Percentiles rank a stretch among this genome's conserved stretches.
phyloP scores from a whole-genome alignment of 2,888 invertebrate species.

The Hydriomena furcata region DNA sequence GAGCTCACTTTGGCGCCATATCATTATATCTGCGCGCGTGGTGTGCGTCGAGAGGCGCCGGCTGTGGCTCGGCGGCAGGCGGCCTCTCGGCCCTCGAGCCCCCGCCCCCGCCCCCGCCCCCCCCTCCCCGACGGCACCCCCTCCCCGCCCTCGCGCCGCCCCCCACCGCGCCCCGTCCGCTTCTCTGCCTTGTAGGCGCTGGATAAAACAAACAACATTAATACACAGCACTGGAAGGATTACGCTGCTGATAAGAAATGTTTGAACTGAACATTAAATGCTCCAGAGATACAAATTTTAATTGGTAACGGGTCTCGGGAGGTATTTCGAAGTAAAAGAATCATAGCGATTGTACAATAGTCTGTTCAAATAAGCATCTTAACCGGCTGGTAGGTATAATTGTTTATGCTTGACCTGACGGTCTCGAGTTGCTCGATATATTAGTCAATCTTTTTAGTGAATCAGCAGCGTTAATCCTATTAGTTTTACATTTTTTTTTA shows the following conservation, averaged over 20 bases:
- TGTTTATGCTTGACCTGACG: too few relatives aligned
- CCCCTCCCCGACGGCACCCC: conserved; percentile 30
- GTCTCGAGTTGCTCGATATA: too few relatives aligned
- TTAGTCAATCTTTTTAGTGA: background rate
- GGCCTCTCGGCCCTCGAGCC: conserved; percentile 59
- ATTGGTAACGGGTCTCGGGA: too few relatives aligned
- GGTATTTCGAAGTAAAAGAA: too few relatives aligned
- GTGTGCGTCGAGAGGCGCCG: conserved; percentile 81
- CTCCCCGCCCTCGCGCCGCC: conserved; percentile 32
- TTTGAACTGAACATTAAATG: background rate
- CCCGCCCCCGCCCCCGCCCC: conserved; percentile 51
- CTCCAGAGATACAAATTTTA: too few relatives aligned
- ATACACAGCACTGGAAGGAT: background rate
- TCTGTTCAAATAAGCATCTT: too few relatives aligned
- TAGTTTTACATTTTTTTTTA: background rate
- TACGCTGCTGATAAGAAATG: conserved; percentile 4
- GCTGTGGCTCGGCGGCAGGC: conserved; percentile 63
- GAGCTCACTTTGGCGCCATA: conserved; percentile 93
- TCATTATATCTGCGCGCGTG: conserved; percentile 90
- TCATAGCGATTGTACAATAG: too few relatives aligned
- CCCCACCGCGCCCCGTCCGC: conserved; percentile 45
- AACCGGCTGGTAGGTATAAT: too few relatives aligned
- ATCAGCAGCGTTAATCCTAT: conserved; percentile 5
- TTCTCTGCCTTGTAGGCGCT: conserved; percentile 78
- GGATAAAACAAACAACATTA: conserved; percentile 22